A percentile compares a stretch with the other conserved stretches of the same genome.
Evolutionary conservation across 1,140 invertebrate genomes (phyloP).

Genomic region (Hirudo medicinalis): DNA sequence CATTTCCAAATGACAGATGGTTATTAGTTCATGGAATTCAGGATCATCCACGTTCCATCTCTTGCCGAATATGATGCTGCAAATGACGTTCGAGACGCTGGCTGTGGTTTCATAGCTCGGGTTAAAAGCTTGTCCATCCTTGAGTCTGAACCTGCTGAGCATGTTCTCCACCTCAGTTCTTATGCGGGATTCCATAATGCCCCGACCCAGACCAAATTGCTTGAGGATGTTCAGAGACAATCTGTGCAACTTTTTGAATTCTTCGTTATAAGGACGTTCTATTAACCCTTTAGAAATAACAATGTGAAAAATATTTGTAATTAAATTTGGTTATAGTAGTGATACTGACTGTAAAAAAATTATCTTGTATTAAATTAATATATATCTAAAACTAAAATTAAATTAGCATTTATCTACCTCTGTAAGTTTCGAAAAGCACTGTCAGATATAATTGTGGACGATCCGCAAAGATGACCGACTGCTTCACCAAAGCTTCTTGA

Average conservation of each 20-base stretch:
- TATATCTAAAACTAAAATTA: too few species aligned
- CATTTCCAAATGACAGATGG: not conserved
- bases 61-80: not conserved
- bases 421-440: not conserved
- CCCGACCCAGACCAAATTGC: slow-evolving; percentile 2
- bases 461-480: not conserved
- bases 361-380: too few species aligned
- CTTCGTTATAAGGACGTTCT: not conserved
- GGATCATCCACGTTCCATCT: not conserved
- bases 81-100: not conserved
- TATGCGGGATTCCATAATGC: not conserved
- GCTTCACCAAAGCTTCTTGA: slow-evolving; percentile 12
- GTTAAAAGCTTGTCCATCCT: too few species aligned
- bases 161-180: not conserved
- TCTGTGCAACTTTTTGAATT: not conserved
- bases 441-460: not conserved
- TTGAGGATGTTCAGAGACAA: slow-evolving; percentile 2
- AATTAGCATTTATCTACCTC: not conserved
- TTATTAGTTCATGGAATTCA: too few species aligned
- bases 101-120: not conserved
- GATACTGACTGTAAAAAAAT: too few species aligned
- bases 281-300: not conserved
- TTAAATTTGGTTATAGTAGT: too few species aligned
- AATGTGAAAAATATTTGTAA: too few species aligned
- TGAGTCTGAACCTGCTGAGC: not conserved